phyloP scores from a whole-genome alignment of 2,888 invertebrate species.

The Ornithoptera priamus region DNA sequence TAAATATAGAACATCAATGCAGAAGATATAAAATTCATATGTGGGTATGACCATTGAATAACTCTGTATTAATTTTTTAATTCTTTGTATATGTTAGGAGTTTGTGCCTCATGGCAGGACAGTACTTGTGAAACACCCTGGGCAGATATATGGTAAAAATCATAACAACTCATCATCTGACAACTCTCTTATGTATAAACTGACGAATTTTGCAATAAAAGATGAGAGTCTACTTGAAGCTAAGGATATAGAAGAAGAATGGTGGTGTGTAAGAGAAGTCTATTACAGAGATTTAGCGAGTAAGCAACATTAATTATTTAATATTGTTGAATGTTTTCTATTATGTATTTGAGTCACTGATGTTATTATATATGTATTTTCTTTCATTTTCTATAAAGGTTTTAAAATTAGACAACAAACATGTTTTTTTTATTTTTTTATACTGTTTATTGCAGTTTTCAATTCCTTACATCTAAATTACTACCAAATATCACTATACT shows the following conservation, averaged over 20 bases:
- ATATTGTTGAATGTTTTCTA: neutral
- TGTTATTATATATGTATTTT: no score
- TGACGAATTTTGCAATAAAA: conserved; percentile 88
- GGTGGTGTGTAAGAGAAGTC: conserved; percentile 72
- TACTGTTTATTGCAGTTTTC: no score
- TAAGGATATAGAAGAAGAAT: conserved; percentile 80
- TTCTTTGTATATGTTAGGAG: conserved; percentile 78
- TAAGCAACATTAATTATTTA: conserved; percentile 34
- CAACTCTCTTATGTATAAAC: conserved; percentile 84
- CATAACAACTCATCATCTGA: conserved; percentile 79
- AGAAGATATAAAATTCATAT: no score
- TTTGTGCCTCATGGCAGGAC: conserved; percentile 93
- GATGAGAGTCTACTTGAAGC: conserved; percentile 82
- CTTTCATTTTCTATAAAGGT: no score
- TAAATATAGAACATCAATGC: no score
- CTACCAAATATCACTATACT: no score
- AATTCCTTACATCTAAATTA: no score
- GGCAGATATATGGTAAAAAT: conserved; percentile 79
- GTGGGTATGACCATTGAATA: no score
- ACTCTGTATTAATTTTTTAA: no score
- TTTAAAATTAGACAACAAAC: no score
- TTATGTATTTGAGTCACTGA: no score
- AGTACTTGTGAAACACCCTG: conserved; percentile 88
- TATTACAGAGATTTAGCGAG: conserved; percentile 57
- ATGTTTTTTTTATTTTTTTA: no score